These are phyloP conservation scores for Cyprinodon brontotheroides DNA, from an alignment of 2,113 vertebrate genomes.

Conservation along the genomic window DNA sequence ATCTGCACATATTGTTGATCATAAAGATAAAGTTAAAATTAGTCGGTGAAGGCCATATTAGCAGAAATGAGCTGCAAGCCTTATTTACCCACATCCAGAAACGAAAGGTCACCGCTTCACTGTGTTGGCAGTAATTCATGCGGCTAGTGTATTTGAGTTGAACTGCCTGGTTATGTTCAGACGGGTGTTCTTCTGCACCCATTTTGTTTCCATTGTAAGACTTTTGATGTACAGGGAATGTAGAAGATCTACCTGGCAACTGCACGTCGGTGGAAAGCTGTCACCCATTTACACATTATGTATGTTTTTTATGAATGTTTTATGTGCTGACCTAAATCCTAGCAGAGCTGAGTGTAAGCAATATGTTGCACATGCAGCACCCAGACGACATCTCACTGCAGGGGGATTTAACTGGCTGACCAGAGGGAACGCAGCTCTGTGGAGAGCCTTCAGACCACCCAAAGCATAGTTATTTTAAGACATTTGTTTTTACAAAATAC, in stretches of 20 bases:
- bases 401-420: neutral
- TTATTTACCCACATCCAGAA: neutral
- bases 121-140: slow-evolving; percentile 1
- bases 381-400: slow-evolving; percentile 12
- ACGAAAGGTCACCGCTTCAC: neutral
- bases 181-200: neutral
- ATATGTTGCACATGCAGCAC: slow-evolving; percentile 57
- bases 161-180: neutral
- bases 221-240: slow-evolving; percentile 3
- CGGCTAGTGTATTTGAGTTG: neutral
- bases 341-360: slow-evolving; percentile 54
- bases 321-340: slow-evolving; percentile 74
- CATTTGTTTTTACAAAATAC: slow-evolving; percentile 41
- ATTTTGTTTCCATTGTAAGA: neutral
- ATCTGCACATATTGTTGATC: neutral
- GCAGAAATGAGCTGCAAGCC: neutral
- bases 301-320: slow-evolving; percentile 73
- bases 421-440: slow-evolving; percentile 17
- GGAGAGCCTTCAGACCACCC: slow-evolving; percentile 11
- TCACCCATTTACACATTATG: slow-evolving; percentile 67
- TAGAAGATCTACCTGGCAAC: slow-evolving; percentile 42
- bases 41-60: neutral
- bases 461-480: slow-evolving; percentile 21
- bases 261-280: slow-evolving; percentile 45
- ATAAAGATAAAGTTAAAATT: neutral